These are phyloP conservation scores for Leptinotarsa defecta DNA, from an alignment of 1,140 invertebrate species.

Conservation along the genomic window DNA sequence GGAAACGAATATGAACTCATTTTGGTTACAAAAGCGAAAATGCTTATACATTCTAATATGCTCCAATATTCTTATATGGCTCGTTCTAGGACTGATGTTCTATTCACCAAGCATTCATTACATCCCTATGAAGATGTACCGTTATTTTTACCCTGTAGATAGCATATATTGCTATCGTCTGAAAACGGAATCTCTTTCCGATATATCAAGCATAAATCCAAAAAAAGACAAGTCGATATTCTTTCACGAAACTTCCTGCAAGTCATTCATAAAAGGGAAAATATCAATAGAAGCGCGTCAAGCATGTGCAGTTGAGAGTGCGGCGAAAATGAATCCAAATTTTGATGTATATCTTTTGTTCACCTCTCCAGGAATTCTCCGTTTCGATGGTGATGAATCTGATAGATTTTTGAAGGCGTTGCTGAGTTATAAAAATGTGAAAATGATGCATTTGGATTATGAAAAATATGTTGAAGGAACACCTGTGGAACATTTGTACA, in stretches of 20 bases:
- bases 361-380: conserved; percentile 58
- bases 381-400: conserved; percentile 48
- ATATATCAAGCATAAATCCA: conserved; percentile 42
- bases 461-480: conserved; percentile 64
- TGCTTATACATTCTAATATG: neutral
- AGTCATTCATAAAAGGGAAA: conserved; percentile 52
- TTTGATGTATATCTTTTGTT: conserved; percentile 63
- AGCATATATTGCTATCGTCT: conserved; percentile 34
- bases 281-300: conserved; percentile 60
- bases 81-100: neutral
- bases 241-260: conserved; percentile 56
- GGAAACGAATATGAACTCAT: neutral
- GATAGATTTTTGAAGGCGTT: conserved; percentile 58
- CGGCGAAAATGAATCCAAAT: conserved; percentile 65
- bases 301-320: conserved; percentile 71
- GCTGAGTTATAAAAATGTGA: conserved; percentile 63
- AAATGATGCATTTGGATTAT: conserved; percentile 62
- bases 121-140: conserved; percentile 25
- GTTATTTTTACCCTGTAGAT: conserved; percentile 30
- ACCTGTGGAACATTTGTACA: conserved; percentile 66
- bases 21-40: conserved; percentile 9
- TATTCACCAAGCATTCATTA: neutral
- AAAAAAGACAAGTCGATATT: conserved; percentile 52
- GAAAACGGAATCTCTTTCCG: conserved; percentile 35
- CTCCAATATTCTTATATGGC: neutral